Percentiles rank a stretch among this genome's conserved stretches.
Conservation (phyloP, 2,113 vertebrate species). For the Melanostigma gelatinosum region DNA sequence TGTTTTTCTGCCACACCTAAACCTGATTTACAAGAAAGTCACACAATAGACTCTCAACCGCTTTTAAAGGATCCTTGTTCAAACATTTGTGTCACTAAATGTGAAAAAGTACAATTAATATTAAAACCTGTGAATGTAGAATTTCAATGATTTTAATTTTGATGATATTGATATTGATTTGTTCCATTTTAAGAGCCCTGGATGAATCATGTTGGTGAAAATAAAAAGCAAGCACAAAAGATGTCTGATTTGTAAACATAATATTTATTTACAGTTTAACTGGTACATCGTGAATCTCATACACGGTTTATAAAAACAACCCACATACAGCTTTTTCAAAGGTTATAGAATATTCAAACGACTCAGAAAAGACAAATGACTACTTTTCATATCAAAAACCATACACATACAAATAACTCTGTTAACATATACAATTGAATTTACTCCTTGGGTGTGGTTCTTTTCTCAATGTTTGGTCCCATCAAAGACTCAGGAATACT, state of each 20-base stretch:
- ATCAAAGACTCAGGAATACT: conserved; percentile 12
- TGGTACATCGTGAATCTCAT: conserved; percentile 24
- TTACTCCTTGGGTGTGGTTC: conserved; percentile 52
- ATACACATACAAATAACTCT: conserved; percentile 12
- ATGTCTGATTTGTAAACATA: conserved; percentile 55
- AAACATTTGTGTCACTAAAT: background rate
- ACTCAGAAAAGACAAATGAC: background rate
- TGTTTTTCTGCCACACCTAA: conserved; percentile 65
- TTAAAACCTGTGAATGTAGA: background rate
- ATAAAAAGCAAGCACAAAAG: conserved; percentile 11
- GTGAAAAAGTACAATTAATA: background rate
- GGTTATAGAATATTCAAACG: background rate
- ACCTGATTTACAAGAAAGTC: conserved; percentile 66
- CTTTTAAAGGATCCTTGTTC: conserved; percentile 7
- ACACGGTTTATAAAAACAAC: conserved; percentile 24
- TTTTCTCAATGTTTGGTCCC: background rate
- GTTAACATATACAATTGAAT: conserved; percentile 1
- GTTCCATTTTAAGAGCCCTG: background rate
- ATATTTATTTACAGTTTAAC: conserved; percentile 74
- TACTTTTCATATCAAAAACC: conserved; percentile 7
- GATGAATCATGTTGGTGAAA: background rate
- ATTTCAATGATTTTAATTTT: background rate
- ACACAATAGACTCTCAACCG: conserved; percentile 32
- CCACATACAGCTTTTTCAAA: conserved; percentile 17
- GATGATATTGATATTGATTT: background rate